These are phyloP conservation scores for Lasioglossum pauxillum DNA, from an alignment of 2,888 invertebrate species.

Conservation along the genomic window DNA sequence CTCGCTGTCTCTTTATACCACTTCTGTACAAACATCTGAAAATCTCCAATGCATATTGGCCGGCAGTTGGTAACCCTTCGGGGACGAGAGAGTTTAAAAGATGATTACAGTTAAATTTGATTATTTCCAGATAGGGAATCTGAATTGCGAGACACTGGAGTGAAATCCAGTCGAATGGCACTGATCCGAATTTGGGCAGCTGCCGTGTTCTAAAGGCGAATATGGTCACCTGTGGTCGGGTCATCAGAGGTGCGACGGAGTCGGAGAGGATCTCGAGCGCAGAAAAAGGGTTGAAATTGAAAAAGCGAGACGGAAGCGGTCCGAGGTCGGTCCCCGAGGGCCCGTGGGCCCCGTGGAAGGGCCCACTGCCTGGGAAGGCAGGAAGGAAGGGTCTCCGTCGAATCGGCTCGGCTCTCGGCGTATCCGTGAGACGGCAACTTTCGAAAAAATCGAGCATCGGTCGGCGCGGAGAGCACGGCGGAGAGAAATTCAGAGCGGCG, in stretches of 20 bases:
- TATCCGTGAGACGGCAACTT: conserved; percentile 47
- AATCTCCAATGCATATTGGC: not conserved
- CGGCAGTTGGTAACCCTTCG: not conserved
- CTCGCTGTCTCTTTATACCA: not conserved
- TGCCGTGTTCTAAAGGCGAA: not conserved
- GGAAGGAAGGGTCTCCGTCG: conserved; percentile 1
- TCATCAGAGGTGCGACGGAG: not conserved
- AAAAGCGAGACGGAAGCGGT: not conserved
- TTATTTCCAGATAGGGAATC: not conserved
- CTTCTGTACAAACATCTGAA: not conserved
- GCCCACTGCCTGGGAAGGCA: not conserved
- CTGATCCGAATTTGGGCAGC: not conserved
- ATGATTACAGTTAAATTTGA: no score
- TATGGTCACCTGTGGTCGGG: not conserved
- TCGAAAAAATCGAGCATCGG: conserved; percentile 28
- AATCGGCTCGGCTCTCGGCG: conserved; percentile 1
- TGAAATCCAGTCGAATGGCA: not conserved
- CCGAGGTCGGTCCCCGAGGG: not conserved
- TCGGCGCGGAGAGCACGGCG: conserved; percentile 15
- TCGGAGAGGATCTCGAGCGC: not conserved
- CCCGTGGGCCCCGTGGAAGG: not conserved
- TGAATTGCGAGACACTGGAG: not conserved
- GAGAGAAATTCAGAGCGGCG: conserved; percentile 52
- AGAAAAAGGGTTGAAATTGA: not conserved
- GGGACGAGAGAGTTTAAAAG: not conserved